Evolutionary conservation across 1,140 invertebrate genomes (phyloP).

Genomic region (Temnothorax longispinosus): DNA sequence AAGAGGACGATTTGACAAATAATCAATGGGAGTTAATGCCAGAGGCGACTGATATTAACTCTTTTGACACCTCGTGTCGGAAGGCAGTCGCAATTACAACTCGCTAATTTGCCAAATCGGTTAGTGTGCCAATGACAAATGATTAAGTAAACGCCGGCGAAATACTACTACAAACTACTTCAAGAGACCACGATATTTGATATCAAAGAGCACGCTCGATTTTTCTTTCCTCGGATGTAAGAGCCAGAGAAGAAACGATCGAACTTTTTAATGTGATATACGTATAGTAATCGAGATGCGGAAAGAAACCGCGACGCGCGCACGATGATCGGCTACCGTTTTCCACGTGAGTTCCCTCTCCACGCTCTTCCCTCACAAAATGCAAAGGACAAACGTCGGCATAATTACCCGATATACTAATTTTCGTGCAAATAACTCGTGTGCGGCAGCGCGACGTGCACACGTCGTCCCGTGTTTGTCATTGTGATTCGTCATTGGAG

Average conservation of each 20-base stretch:
- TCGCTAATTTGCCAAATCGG: background rate
- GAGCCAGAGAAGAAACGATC: background rate
- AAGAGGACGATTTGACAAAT: background rate
- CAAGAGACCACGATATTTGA: too few species aligned
- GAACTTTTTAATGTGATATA: background rate
- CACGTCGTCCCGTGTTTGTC: constrained; percentile 63
- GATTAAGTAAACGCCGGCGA: background rate
- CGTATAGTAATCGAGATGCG: background rate
- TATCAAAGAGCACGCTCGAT: background rate
- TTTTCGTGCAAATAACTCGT: constrained; percentile 66
- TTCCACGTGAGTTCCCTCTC: background rate
- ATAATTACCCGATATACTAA: constrained; percentile 64
- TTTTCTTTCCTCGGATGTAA: background rate
- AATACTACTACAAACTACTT: background rate
- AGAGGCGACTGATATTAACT: background rate
- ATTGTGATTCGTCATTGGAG: constrained; percentile 62
- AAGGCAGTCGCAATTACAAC: background rate
- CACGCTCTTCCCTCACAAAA: background rate
- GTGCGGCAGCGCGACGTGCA: constrained; percentile 45
- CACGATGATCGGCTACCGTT: constrained; percentile 26
- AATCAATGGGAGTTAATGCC: background rate
- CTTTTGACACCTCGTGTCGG: background rate
- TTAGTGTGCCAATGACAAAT: background rate
- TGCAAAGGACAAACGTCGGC: constrained; percentile 44
- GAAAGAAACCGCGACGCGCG: background rate